Evolutionary conservation across 2,113 vertebrate genomes (phyloP).

Genomic region (Polyodon spathula): DNA sequence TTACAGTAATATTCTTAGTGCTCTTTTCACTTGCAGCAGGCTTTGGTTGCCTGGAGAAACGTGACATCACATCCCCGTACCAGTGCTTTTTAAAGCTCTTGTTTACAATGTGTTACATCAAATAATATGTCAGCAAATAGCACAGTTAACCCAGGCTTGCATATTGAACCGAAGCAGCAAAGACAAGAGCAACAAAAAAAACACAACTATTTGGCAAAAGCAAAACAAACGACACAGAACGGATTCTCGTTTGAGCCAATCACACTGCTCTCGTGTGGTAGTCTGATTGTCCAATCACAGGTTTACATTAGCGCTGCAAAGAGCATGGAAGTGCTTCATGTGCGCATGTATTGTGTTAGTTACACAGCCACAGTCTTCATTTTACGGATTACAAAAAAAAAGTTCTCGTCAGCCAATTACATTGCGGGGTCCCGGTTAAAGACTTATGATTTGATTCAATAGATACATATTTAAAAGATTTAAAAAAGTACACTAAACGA

Average conservation of each 20-base stretch:
- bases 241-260: conserved; percentile 42
- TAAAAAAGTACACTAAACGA: conserved; percentile 25
- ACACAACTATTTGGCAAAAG: conserved; percentile 58
- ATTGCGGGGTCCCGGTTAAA: conserved; percentile 40
- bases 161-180: conserved; percentile 53
- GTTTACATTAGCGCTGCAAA: conserved; percentile 34
- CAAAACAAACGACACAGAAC: conserved; percentile 52
- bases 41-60: too few relatives aligned
- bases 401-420: conserved; percentile 18
- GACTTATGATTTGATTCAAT: conserved; percentile 43
- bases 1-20: too few relatives aligned
- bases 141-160: conserved; percentile 55
- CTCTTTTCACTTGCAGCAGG: too few relatives aligned
- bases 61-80: conserved; percentile 40
- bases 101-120: conserved; percentile 65
- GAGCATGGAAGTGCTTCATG: conserved; percentile 55
- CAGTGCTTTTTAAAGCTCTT: conserved; percentile 64
- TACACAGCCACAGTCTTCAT: conserved; percentile 25
- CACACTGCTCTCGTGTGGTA: conserved; percentile 49
- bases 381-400: conserved; percentile 18
- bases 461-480: conserved; percentile 32
- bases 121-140: conserved; percentile 45
- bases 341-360: conserved; percentile 41
- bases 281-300: conserved; percentile 68
- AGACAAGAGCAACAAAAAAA: conserved; percentile 30